Evolutionary conservation across 1,140 invertebrate species (phyloP).

Genomic region (Neodiprion virginianus): DNA sequence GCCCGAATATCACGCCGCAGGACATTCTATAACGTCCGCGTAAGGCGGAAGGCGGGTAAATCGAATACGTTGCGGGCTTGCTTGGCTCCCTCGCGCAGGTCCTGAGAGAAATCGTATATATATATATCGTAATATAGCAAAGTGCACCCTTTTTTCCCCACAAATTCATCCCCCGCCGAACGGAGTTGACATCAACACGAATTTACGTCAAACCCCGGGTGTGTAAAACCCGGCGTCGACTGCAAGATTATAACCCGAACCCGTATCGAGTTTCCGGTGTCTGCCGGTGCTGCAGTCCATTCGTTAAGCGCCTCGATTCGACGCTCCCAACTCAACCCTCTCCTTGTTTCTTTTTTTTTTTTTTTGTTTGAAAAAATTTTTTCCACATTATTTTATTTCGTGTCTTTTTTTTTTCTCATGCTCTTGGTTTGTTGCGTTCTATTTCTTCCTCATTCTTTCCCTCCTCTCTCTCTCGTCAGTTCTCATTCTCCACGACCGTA

Average conservation of each 20-base stretch:
- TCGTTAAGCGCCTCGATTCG: not conserved
- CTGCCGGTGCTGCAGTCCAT: not conserved
- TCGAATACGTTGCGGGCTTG: too few species aligned
- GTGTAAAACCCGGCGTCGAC: not conserved
- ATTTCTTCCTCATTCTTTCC: not conserved
- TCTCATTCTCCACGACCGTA: not conserved
- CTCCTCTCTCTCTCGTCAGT: too few species aligned
- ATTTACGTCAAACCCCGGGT: not conserved
- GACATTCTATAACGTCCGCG: too few species aligned
- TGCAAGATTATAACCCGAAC: slow-evolving; percentile 2
- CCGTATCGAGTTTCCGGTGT: slow-evolving; percentile 1
- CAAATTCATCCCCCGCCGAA: not conserved
- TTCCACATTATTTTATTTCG: too few species aligned
- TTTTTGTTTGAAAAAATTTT: not conserved
- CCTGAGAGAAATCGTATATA: too few species aligned
- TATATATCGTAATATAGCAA: too few species aligned
- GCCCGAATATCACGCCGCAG: not conserved
- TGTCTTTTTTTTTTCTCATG: too few species aligned
- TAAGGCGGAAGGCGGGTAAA: too few species aligned
- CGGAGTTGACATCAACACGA: not conserved
- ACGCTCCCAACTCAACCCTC: not conserved
- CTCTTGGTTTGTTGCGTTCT: not conserved
- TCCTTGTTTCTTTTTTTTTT: not conserved
- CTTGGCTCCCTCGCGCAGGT: too few species aligned
- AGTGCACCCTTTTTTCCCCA: not conserved